These are phyloP conservation scores for Galago senegalensis DNA, from an alignment of 2,797 vertebrate species.

Conservation along the genomic window DNA sequence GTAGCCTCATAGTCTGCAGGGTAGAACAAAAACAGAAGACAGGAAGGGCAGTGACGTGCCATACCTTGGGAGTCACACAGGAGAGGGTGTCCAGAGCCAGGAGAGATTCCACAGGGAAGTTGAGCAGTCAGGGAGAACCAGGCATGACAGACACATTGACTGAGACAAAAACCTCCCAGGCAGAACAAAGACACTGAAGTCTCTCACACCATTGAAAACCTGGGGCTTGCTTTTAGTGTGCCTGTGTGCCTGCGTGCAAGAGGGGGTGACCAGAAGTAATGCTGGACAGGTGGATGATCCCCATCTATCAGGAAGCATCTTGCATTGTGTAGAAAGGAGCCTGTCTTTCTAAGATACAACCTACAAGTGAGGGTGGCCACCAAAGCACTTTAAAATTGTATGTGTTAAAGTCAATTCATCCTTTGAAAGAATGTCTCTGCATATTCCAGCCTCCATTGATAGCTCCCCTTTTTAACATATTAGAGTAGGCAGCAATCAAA, in stretches of 20 bases:
- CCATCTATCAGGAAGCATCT: not conserved
- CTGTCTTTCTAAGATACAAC: not conserved
- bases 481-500: not conserved
- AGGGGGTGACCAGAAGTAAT: not conserved
- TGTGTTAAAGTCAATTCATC: slow-evolving; percentile 19
- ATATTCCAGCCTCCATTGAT: not conserved
- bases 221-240: not conserved
- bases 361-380: not conserved
- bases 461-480: not conserved
- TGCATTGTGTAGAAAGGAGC: not conserved
- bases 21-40: not conserved
- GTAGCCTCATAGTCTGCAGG: not conserved
- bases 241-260: not conserved
- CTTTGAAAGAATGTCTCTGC: slow-evolving; percentile 19
- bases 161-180: not conserved
- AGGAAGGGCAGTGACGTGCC: not conserved
- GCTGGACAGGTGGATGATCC: not conserved
- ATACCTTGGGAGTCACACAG: not conserved
- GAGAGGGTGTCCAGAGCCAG: not conserved
- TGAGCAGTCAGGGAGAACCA: not conserved
- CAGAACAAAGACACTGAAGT: not conserved
- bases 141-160: not conserved
- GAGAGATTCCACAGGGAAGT: not conserved
- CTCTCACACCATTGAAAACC: not conserved
- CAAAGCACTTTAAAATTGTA: not conserved